A percentile compares a stretch with the other conserved stretches of the same genome.
Evolutionary conservation across 2,888 invertebrate genomes (phyloP).

Genomic region (Emmelina monodactyla): DNA sequence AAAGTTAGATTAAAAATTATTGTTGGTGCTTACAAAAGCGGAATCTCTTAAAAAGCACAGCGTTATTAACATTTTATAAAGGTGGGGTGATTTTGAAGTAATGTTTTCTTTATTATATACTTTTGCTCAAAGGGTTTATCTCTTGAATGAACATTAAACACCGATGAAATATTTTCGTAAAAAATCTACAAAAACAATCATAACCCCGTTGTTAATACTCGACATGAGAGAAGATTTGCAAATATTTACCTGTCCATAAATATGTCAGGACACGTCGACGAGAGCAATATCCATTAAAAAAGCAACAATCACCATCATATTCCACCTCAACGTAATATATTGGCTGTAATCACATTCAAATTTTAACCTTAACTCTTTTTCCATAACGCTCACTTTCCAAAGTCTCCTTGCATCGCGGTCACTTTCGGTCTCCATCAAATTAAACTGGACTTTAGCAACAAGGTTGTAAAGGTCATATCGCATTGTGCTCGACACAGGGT

Average conservation of each 20-base stretch:
- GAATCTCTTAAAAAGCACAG: neutral
- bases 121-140: too few relatives aligned
- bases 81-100: too few relatives aligned
- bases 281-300: slow-evolving; percentile 47
- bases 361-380: slow-evolving; percentile 11
- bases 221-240: slow-evolving; percentile 2
- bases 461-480: neutral
- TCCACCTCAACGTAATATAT: slow-evolving; percentile 28
- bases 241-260: slow-evolving; percentile 40
- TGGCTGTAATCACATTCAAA: slow-evolving; percentile 4
- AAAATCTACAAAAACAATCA: slow-evolving; percentile 8
- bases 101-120: too few relatives aligned
- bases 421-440: too few relatives aligned
- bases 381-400: slow-evolving; percentile 18
- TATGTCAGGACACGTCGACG: slow-evolving; percentile 23
- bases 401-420: neutral
- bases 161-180: too few relatives aligned
- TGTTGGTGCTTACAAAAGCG: slow-evolving; percentile 1
- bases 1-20: slow-evolving; percentile 10
- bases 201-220: slow-evolving; percentile 12
- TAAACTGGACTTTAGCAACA: neutral
- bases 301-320: slow-evolving; percentile 31
- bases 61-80: neutral
- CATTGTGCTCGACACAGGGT: slow-evolving; percentile 7
- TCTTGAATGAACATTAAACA: too few relatives aligned